phyloP scores from a whole-genome alignment of 2,888 invertebrate species.

The Sphaeridia pumilis region DNA sequence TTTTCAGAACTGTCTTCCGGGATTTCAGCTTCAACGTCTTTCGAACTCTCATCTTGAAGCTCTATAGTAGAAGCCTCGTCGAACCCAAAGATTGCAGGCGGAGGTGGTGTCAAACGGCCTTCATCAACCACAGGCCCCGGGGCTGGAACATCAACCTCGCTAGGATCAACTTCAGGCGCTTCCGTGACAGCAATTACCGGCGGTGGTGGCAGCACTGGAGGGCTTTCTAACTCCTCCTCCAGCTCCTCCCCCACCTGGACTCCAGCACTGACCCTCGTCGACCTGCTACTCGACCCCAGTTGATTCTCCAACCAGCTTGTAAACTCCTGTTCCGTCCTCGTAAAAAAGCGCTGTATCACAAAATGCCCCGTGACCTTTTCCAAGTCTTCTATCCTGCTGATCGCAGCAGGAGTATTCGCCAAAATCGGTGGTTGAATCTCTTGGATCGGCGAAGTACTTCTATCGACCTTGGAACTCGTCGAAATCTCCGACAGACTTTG shows the following conservation, averaged over 20 bases:
- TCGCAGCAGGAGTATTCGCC: neutral
- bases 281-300: slow-evolving; percentile 10
- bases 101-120: too few relatives aligned
- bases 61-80: too few relatives aligned
- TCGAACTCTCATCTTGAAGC: too few relatives aligned
- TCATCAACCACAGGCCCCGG: too few relatives aligned
- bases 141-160: too few relatives aligned
- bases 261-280: neutral
- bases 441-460: slow-evolving; percentile 10
- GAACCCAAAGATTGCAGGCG: too few relatives aligned
- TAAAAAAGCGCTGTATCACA: slow-evolving; percentile 33
- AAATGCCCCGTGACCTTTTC: slow-evolving; percentile 35
- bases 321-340: slow-evolving; percentile 32
- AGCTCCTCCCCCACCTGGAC: neutral
- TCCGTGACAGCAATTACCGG: too few relatives aligned
- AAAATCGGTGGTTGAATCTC: neutral
- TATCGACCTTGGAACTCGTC: slow-evolving; percentile 2
- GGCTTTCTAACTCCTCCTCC: neutral
- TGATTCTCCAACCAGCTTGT: slow-evolving; percentile 31
- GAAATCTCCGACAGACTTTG: neutral
- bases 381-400: slow-evolving; percentile 28
- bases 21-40: too few relatives aligned
- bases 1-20: too few relatives aligned
- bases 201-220: too few relatives aligned
- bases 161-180: too few relatives aligned